Base-by-base conservation (phyloP, 35 echinoderm and acorn worm species). In the Lytechinus variegatus region DNA sequence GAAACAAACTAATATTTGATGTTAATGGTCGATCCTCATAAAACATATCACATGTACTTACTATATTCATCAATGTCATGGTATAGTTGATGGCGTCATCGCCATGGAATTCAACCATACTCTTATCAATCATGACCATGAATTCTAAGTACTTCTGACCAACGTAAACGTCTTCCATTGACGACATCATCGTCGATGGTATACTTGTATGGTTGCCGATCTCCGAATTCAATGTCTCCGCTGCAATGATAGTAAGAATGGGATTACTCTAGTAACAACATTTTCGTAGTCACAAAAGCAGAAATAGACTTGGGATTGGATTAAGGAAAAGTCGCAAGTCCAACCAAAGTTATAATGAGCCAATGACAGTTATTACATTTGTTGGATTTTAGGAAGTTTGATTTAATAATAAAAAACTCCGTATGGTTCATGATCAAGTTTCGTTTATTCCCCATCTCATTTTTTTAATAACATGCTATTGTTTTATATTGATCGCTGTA, bases 21-120 rank as follows among this genome's bases (percentile, higher is more conserved):
- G 33, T 0, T 44, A 44, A 44, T 44, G 33, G 33, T 44, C n/a
- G n/a, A n/a, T n/a, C 33, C 33, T 44, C 33, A 44, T 44, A 56
- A 56, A 56, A 56, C 11, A 11, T 56, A 56, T 56, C 28, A 89
- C 33, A 24, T 9, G n/a, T 86, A 95, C 95, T 95, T 91, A 95
- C 95, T 91, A 91, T 95, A 86, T 95, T 95, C 95, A 95, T 95
- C 2, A 95, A 33, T 10, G 95, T 95, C 52, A 95, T 54, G 54
- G 95, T 61, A 28, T 95, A 95, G 27, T 89, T 56, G 21, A 91
- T 61, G 10, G 54, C 87, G 33, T 55, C 87, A 33, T 95, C 86
- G 8, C 95, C 95, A 71, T 95, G 95, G 55, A 79, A 95, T 16
- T 55, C 72, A 1, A 61, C 21, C 95, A 95, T 95, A 19, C 51